phyloP scores from a whole-genome alignment of 2,888 invertebrate species.

The Drosophila tripunctata region DNA sequence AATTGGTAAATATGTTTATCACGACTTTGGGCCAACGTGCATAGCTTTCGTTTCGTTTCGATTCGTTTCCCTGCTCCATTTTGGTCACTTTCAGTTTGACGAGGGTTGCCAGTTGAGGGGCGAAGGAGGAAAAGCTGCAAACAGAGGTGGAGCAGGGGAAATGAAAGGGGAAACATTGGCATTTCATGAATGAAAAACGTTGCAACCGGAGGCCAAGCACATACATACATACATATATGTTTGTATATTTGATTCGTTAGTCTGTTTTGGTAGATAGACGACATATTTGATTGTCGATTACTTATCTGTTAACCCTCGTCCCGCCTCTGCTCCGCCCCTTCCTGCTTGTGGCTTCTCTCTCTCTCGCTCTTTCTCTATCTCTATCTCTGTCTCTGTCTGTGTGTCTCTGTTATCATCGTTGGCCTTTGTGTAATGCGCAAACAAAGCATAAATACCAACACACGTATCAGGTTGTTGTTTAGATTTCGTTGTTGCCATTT shows the following conservation, averaged over 20 bases:
- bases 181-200: constrained; percentile 69
- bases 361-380: no score
- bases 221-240: neutral
- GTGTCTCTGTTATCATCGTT: constrained; percentile 50
- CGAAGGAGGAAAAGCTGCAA: neutral
- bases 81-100: constrained; percentile 31
- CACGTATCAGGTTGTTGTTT: constrained; percentile 69
- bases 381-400: no score
- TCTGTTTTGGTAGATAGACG: constrained; percentile 25
- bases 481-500: constrained; percentile 46
- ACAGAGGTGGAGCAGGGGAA: neutral
- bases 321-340: neutral
- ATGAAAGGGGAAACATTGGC: constrained; percentile 1
- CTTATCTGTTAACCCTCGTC: constrained; percentile 42
- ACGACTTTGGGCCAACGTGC: constrained; percentile 65
- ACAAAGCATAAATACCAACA: constrained; percentile 73
- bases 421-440: constrained; percentile 72
- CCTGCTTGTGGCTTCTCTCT: constrained; percentile 36
- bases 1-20: constrained; percentile 79
- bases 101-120: no score
- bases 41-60: constrained; percentile 47
- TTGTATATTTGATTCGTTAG: neutral
- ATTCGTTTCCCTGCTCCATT: constrained; percentile 62
- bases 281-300: constrained; percentile 49
- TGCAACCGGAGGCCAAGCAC: constrained; percentile 13